A percentile compares a stretch with the other conserved stretches of the same genome.
phyloP scores from a whole-genome alignment of 1,140 invertebrate genomes.

The Manduca sexta region DNA sequence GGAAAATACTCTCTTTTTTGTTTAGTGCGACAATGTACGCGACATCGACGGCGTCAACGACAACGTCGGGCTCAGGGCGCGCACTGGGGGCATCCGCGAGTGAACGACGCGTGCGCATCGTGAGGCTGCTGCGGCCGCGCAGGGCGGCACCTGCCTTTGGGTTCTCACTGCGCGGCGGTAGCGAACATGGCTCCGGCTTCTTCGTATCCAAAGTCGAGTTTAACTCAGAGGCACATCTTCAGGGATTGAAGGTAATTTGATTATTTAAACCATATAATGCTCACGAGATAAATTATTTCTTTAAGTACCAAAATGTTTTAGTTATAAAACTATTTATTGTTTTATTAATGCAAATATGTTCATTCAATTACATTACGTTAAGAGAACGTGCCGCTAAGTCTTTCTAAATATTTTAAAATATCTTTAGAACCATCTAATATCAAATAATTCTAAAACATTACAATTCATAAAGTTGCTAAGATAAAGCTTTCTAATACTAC shows the following conservation, averaged over 20 bases:
- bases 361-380: too few relatives aligned
- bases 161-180: slow-evolving; percentile 91
- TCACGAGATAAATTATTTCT: too few relatives aligned
- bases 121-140: slow-evolving; percentile 61
- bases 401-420: neutral
- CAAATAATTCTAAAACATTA: neutral
- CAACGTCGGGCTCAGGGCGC: slow-evolving; percentile 52
- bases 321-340: neutral
- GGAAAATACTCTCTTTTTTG: slow-evolving; percentile 6
- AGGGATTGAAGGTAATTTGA: slow-evolving; percentile 90
- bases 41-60: slow-evolving; percentile 60
- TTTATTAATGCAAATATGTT: too few relatives aligned
- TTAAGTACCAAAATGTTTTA: too few relatives aligned
- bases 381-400: too few relatives aligned
- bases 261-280: neutral
- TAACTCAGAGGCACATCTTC: slow-evolving; percentile 87
- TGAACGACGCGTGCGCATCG: slow-evolving; percentile 57
- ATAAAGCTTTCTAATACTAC: too few relatives aligned
- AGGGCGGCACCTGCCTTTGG: slow-evolving; percentile 75
- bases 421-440: neutral
- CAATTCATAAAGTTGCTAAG: neutral
- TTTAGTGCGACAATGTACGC: slow-evolving; percentile 50
- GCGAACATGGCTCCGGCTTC: slow-evolving; percentile 93
- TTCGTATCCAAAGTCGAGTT: slow-evolving; percentile 92
- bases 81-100: slow-evolving; percentile 18